phyloP scores from a whole-genome alignment of 2,797 vertebrate species.

The Micropoecilia bifurca region DNA sequence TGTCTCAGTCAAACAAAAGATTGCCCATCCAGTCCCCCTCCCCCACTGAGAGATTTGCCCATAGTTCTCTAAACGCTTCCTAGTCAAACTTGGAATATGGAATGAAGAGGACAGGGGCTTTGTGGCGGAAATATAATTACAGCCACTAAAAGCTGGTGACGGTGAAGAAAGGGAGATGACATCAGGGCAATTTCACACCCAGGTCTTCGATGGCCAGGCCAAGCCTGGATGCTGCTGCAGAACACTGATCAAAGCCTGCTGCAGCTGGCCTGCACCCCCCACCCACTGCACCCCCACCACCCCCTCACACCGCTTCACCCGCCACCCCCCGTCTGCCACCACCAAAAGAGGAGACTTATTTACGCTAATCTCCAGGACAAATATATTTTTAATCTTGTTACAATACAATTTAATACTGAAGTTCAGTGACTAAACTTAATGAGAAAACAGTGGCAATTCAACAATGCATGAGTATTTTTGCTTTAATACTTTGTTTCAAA shows the following conservation, averaged over 20 bases:
- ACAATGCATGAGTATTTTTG: conserved; percentile 56
- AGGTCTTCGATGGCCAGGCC: conserved; percentile 89
- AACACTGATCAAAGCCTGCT: conserved; percentile 97
- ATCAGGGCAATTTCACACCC: conserved; percentile 99
- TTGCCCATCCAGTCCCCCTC: conserved; percentile 81
- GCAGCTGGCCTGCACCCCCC: conserved; percentile 76
- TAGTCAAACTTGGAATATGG: conserved; percentile 96
- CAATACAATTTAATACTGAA: conserved; percentile 99
- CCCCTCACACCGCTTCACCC: too few relatives aligned
- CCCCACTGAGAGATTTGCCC: conserved; percentile 88
- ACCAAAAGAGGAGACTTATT: conserved; percentile 86
- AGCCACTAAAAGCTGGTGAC: conserved; percentile 90
- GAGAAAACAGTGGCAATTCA: conserved; percentile 66
- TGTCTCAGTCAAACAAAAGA: conserved; percentile 76
- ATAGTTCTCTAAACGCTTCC: conserved; percentile 90
- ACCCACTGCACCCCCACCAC: too few relatives aligned
- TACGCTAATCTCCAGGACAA: conserved; percentile 99
- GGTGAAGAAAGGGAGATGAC: conserved; percentile 95
- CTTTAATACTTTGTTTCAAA: background rate
- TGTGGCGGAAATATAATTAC: conserved; percentile 99
- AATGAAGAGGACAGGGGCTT: conserved; percentile 90
- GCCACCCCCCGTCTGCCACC: background rate
- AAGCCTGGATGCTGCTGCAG: conserved; percentile 89
- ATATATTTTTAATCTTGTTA: conserved; percentile 99
- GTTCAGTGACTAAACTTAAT: conserved; percentile 93